Base-by-base conservation (phyloP, 2,113 vertebrate genomes). In the Percopsis transmontana region DNA sequence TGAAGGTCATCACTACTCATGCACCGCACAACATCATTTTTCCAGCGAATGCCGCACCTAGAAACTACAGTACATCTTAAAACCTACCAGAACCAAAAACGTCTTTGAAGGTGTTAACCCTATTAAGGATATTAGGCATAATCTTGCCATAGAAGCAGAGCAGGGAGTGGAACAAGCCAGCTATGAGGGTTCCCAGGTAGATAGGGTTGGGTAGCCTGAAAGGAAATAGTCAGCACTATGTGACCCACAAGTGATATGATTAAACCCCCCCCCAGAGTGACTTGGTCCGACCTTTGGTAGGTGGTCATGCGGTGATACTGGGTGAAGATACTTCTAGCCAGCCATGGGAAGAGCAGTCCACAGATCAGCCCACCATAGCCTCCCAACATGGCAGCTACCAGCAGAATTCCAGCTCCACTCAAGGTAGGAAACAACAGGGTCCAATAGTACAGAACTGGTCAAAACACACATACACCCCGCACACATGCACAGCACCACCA, bases 121-220 rank as follows among this genome's bases (percentile, higher is more conserved):
- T 64, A 5, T 41, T n/a, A 91, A 93, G 92, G 93, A 94, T 94
- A 94, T 92, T 87, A 64, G 87, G 89, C 62, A 92, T 66, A 39
- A 94, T 85, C 82, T 83, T 92, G 68, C 70, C 87, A 76, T 87
- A 90, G 75, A 93, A 92, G 77, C 92, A 93, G 57, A 91, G 74
- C 61, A 90, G 60, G 3, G 93, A 90, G 75, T 94, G 91, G 18
- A 91, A 66, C 48, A 93, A 62, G 13, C 90, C 91, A 45, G 92
- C 92, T 19, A 87, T 62, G 23, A 94, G 89, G 1, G 90, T 91
- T 67, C 92, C 93, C 66, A 93, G 63, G 77, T 93, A 93, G 62
- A 93, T 66, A 0, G 93, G 93, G 66, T 94, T 94, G 14, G 91
- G 90, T 56, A 89, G 78, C 85, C 93, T 94, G 67, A 13, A 84